These are phyloP conservation scores for Pagetopsis macropterus DNA, from an alignment of 2,797 vertebrate genomes.

Conservation along the genomic window DNA sequence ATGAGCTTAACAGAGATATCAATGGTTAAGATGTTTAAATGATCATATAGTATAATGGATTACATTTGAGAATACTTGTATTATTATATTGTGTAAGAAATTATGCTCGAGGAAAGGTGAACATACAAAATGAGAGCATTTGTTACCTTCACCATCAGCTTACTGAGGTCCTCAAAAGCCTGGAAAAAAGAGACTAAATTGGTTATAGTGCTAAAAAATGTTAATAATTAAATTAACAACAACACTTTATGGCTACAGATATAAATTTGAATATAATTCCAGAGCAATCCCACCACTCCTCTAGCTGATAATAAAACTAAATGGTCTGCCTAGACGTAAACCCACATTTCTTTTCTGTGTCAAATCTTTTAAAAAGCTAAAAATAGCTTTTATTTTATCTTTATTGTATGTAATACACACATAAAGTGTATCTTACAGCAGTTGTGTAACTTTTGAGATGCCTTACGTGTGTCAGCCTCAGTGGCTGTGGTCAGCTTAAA, in stretches of 20 bases:
- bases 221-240: slow-evolving; percentile 43
- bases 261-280: slow-evolving; percentile 39
- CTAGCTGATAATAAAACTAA: slow-evolving; percentile 3
- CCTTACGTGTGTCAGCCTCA: slow-evolving; percentile 6
- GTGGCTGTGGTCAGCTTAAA: slow-evolving; percentile 22
- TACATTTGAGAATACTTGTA: not conserved
- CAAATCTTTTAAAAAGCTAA: slow-evolving; percentile 3
- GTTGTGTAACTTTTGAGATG: slow-evolving; percentile 15
- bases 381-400: not conserved
- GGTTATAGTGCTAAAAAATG: slow-evolving; percentile 32
- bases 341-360: not conserved
- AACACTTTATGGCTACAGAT: slow-evolving; percentile 42
- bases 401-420: slow-evolving; percentile 12
- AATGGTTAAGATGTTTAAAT: not conserved
- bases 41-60: not conserved
- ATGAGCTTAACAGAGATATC: not conserved
- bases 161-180: slow-evolving; percentile 99
- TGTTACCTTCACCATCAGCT: slow-evolving; percentile 97
- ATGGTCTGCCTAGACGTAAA: not conserved
- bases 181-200: slow-evolving; percentile 68
- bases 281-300: not conserved
- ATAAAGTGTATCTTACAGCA: not conserved
- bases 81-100: not conserved
- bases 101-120: not conserved
- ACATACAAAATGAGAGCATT: slow-evolving; percentile 9